Conservation (phyloP, 2,888 invertebrate species). For the Amphipoea oculea region DNA sequence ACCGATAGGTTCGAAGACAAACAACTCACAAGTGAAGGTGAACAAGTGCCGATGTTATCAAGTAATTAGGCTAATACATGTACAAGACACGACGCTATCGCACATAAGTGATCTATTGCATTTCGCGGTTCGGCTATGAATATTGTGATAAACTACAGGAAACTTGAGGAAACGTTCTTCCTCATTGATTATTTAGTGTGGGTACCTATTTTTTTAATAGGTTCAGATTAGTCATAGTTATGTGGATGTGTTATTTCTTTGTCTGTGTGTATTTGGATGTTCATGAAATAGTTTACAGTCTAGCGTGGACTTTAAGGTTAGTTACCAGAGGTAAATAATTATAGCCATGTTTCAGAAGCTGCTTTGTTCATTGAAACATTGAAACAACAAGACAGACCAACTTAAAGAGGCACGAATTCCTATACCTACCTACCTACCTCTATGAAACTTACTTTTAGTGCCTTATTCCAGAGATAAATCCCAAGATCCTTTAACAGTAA, state of each 20-base stretch:
- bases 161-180: conserved; percentile 52
- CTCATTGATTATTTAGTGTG: conserved; percentile 32
- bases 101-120: conserved; percentile 32
- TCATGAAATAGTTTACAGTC: background rate
- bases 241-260: background rate
- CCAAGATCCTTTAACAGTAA: background rate
- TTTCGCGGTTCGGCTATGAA: conserved; percentile 30
- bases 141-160: conserved; percentile 42
- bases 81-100: conserved; percentile 38
- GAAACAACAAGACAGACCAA: background rate
- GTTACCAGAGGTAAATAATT: background rate
- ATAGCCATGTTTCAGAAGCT: background rate
- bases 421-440: too few relatives aligned
- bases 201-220: conserved; percentile 14
- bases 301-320: too few relatives aligned
- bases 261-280: background rate
- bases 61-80: conserved; percentile 57
- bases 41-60: conserved; percentile 49
- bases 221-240: conserved; percentile 31
- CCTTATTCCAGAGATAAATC: background rate
- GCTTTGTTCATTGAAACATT: background rate
- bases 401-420: too few relatives aligned
- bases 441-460: conserved; percentile 7
- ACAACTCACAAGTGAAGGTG: conserved; percentile 2
- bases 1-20: conserved; percentile 18